phyloP scores from a whole-genome alignment of 2,797 vertebrate genomes.

The Rhadinocentrus ornatus region DNA sequence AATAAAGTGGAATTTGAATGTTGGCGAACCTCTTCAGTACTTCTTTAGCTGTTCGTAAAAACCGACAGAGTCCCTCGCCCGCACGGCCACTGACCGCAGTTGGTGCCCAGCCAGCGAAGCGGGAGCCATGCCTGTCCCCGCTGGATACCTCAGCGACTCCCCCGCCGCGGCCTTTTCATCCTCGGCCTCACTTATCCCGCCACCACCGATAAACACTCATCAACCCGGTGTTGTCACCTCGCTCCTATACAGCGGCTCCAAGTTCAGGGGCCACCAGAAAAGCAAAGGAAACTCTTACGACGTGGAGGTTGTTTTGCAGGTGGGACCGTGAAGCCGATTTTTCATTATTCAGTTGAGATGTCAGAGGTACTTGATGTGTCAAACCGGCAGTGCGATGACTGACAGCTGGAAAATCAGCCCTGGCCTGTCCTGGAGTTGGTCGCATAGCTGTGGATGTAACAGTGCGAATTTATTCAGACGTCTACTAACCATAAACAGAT shows the following conservation, averaged over 20 bases:
- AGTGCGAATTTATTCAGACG: not conserved
- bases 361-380: constrained; percentile 71
- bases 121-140: constrained; percentile 82
- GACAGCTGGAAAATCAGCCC: constrained; percentile 71
- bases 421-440: constrained; percentile 42
- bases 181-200: constrained; percentile 91
- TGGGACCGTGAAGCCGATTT: constrained; percentile 63
- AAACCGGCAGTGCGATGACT: constrained; percentile 65
- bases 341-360: constrained; percentile 36
- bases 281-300: constrained; percentile 99
- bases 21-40: constrained; percentile 55
- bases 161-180: constrained; percentile 76
- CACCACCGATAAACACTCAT: constrained; percentile 96
- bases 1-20: constrained; percentile 60
- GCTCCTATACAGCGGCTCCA: constrained; percentile 96
- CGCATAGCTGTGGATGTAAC: constrained; percentile 31
- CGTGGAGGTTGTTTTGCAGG: constrained; percentile 98
- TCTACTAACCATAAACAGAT: not conserved
- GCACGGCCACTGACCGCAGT: constrained; percentile 74
- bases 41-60: constrained; percentile 39
- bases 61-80: constrained; percentile 65
- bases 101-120: constrained; percentile 78
- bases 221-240: constrained; percentile 96
- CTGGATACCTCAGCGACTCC: constrained; percentile 77
- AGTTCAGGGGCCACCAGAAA: constrained; percentile 97